Evolutionary conservation across 2,888 invertebrate species (phyloP), one percentile per base, ranked within the genome.

Genomic region (Scaptomyza polygonia): DNA sequence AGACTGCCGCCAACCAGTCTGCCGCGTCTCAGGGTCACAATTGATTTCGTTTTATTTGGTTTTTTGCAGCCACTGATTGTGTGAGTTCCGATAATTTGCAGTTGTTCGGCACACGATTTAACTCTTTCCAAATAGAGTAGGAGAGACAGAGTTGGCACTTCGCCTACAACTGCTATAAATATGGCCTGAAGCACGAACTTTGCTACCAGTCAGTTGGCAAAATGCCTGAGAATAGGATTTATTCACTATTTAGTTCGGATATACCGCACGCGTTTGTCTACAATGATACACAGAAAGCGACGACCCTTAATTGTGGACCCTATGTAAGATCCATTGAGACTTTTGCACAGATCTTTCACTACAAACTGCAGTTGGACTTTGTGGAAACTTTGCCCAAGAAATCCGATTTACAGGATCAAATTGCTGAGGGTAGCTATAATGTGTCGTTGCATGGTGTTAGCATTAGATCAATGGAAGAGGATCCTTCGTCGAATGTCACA

Each of bases 201-300:
- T 5, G 9, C 30, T 45, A 47, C 54, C 62, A 83, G 86, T 77
- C 36, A 40, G 18, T 25, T 27, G 14, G 7, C 16, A 56, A 58
- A 63, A 79, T 85, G 83, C 43, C 36, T 14, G 7, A 40, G 43
- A 59, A 43, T 14, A 53, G 39, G 5, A 55, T 84, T 12, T 62
- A 48, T 16, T 66, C 88, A 53, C 84, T 86, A 0, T 84, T 77
- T 5, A 68, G 64, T 8, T 52, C 65, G 54, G 89, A 88, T 16
- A 72, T 88, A 6, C 89, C 88, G 0, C 59, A 76, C 42, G 88
- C 89, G 1, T 89, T 83, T 11, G 43, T 71, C 25, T 80, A 56
- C 29, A 70, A 83, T 27, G 68, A 72, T 16, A 44, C 61, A 3
- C 2, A n/a, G 8, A 14, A 2, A 1, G 12, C 18, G 1, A 39